These are phyloP conservation scores for Danionella dracula DNA, from an alignment of 2,797 vertebrate species.

Conservation along the genomic window DNA sequence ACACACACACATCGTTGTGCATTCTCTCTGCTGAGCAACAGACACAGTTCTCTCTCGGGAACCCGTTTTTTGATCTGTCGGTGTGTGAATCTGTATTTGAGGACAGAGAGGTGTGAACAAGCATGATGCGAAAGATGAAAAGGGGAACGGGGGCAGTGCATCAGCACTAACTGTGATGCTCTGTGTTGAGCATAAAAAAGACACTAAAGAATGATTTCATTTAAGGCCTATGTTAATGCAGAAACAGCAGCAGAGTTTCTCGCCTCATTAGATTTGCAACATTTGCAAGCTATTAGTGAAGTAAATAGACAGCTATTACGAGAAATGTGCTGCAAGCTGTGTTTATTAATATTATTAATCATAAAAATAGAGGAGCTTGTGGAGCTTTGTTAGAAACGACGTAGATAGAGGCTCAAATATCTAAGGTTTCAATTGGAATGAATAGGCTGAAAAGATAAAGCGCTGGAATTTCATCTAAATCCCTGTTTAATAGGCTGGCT, in stretches of 20 bases:
- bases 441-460: conserved; percentile 16
- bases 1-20: neutral
- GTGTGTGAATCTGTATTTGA: neutral
- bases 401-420: neutral
- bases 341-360: neutral
- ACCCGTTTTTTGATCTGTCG: neutral
- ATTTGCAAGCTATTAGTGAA: neutral
- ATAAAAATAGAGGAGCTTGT: neutral
- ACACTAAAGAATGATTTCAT: neutral
- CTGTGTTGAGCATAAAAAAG: neutral
- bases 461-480: conserved; percentile 1
- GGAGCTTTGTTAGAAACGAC: neutral
- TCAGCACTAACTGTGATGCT: conserved; percentile 9
- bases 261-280: neutral
- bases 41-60: neutral
- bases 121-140: conserved; percentile 14
- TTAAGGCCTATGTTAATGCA: neutral
- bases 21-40: neutral
- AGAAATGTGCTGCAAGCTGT: neutral
- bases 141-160: neutral
- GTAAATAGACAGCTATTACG: neutral
- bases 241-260: neutral
- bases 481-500: neutral
- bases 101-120: neutral
- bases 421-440: neutral